These are phyloP conservation scores for Lumbricus terrestris DNA, from an alignment of 2,888 invertebrate species.

Conservation along the genomic window DNA sequence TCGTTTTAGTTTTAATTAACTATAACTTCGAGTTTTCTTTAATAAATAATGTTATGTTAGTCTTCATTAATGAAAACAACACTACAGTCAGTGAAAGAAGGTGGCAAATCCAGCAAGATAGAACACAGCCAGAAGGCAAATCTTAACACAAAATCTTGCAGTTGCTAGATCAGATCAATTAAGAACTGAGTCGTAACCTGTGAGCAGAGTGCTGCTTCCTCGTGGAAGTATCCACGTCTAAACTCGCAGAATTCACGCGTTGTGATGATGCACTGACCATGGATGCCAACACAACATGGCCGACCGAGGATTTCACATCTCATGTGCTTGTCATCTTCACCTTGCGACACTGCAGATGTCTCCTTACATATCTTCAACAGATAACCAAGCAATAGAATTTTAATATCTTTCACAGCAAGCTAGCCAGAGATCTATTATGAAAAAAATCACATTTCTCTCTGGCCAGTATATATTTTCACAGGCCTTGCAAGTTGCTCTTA, in stretches of 20 bases:
- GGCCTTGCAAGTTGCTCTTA: not conserved
- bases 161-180: not conserved
- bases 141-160: too few relatives aligned
- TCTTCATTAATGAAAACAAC: too few relatives aligned
- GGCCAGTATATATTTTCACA: not conserved
- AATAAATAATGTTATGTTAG: too few relatives aligned
- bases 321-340: slow-evolving; percentile 65
- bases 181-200: slow-evolving; percentile 43
- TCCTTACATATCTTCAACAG: slow-evolving; percentile 21
- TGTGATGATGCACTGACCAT: slow-evolving; percentile 65
- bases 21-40: too few relatives aligned
- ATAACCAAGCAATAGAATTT: not conserved
- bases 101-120: too few relatives aligned
- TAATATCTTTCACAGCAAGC: not conserved
- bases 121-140: too few relatives aligned
- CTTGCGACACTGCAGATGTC: not conserved
- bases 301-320: slow-evolving; percentile 92
- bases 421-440: not conserved
- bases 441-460: not conserved
- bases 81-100: too few relatives aligned
- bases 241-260: slow-evolving; percentile 57
- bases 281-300: slow-evolving; percentile 93
- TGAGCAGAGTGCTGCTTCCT: slow-evolving; percentile 56
- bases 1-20: too few relatives aligned
- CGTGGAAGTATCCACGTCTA: slow-evolving; percentile 56